Base-by-base conservation (phyloP, 2,888 invertebrate genomes). In the Pseudoips prasinana region DNA sequence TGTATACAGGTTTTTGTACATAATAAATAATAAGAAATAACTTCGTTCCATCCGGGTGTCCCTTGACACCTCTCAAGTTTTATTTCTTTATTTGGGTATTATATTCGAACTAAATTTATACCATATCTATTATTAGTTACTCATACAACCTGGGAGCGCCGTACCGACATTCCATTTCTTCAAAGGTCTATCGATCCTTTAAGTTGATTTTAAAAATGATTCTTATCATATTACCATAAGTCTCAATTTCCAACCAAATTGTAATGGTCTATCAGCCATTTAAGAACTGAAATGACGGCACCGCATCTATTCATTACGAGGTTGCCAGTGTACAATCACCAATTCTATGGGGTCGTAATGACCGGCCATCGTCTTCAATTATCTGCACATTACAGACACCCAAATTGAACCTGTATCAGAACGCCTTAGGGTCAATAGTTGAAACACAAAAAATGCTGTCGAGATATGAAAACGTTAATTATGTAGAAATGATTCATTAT, bases 321-420 rank as follows among this genome's bases (percentile, higher is more conserved):
- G 32, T 26, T 33, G 44, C 50, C 45, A 59, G 53, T 59, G 49
- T 71, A 61, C 68, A 77, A 78, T 78, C 78, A 74, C 64, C 75
- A 60, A 77, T 77, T 71, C 75, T 70, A 73, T 71, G 72, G 65
- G 30, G 40, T 43, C 8, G 58, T 75, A 74, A 75, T 77, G 54
- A 62, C 55, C 53, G 49, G 39, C 58, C 52, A 48, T 44, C 41
- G 34, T 14, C 48, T 34, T 52, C 63, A 60, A 73, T 70, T 72
- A 69, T 56, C 55, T 55, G 58, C 61, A 61, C 58, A 55, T 63
- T 61, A 56, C 58, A 35, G 34, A 42, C 40, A 29, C 45, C 40
- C 34, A 29, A 45, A 48, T 41, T 34, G 37, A 43, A 31, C 24
- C 28, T 28, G 34, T 22, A 35, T 8, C 31, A n/a, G n/a, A n/a